Evolutionary conservation across 1,140 invertebrate genomes (phyloP).

Genomic region (Phocides pigmalion): DNA sequence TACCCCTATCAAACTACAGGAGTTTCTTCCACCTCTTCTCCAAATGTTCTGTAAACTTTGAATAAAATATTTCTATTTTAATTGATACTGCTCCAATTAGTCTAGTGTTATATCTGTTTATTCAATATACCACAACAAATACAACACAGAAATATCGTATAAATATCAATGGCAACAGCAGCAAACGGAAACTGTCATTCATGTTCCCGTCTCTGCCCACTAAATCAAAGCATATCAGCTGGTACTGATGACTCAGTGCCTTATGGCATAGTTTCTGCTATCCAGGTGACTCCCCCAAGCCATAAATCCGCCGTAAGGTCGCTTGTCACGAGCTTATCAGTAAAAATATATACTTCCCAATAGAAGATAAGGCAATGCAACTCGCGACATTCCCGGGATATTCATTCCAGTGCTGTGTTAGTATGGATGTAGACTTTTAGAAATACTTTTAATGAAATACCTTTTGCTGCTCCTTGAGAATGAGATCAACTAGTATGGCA

Average conservation of each 20-base stretch:
- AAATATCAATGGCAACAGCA: neutral
- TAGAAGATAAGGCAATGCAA: constrained; percentile 58
- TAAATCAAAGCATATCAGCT: constrained; percentile 7
- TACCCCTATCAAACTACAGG: too few relatives aligned
- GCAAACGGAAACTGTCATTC: neutral
- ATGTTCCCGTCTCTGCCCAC: neutral
- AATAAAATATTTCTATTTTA: too few relatives aligned
- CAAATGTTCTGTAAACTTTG: too few relatives aligned
- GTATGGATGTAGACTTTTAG: constrained; percentile 35
- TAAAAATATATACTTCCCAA: constrained; percentile 58
- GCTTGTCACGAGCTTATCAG: constrained; percentile 46
- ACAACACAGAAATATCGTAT: too few relatives aligned
- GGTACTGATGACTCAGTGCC: neutral
- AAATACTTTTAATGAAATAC: too few relatives aligned
- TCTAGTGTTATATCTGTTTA: too few relatives aligned
- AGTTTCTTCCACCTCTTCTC: too few relatives aligned
- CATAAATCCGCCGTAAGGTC: constrained; percentile 53
- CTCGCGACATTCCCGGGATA: constrained; percentile 51
- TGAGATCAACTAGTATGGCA: too few relatives aligned
- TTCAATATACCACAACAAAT: too few relatives aligned
- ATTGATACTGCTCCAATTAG: too few relatives aligned
- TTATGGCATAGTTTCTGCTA: constrained; percentile 14
- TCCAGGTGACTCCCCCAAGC: constrained; percentile 23
- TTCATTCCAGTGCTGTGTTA: constrained; percentile 16
- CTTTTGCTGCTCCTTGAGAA: too few relatives aligned